Base-by-base conservation (phyloP, 2,113 vertebrate genomes). In the Taxidea taxus region DNA sequence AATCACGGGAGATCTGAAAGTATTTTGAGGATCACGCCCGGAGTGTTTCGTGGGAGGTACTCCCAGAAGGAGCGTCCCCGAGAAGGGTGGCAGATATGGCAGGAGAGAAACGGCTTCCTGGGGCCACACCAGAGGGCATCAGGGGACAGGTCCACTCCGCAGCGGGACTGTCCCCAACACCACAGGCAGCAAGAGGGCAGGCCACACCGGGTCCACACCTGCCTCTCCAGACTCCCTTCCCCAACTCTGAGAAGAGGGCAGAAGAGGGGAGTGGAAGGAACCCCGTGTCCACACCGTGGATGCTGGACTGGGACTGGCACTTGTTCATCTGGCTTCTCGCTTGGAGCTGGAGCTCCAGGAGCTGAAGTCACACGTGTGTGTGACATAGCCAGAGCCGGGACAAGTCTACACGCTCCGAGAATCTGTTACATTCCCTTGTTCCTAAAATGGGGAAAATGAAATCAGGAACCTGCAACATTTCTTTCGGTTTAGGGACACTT, bases 291-390 rank as follows among this genome's bases (percentile, higher is more conserved):
- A 29, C 20, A 5, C 6, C 23, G 5, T 0, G 27, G 47, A 18
- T 0, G 1, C 15, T 15, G 18, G 16, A 2, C n/a, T 3, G 29
- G 37, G 42, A 21, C 39, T 4, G 2, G 20, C 1, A 0, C 11
- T 64, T 31, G 0, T 21, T 14, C 7, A 44, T 42, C 13, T 27
- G 47, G 34, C 42, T 54, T 92, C 7, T n/a, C 12, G 6, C 21
- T 70, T n/a, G 42, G 42, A 87, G 42, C 0, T 1, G 23, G 20
- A 6, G 29, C 66, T 34, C 58, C 25, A 31, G 86, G 64, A 70
- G 44, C 91, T 5, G 47, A 68, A 47, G 49, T 49, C 44, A n/a
- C 39, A 7, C 13, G 0, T 23, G 29, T 2, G 0, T 13, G 15
- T 5, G 75, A 25, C 4, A 31, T 11, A 39, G 18, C 18, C 27